Base-by-base conservation (phyloP, 2,888 invertebrate species). In the Trachelus troglodyta region DNA sequence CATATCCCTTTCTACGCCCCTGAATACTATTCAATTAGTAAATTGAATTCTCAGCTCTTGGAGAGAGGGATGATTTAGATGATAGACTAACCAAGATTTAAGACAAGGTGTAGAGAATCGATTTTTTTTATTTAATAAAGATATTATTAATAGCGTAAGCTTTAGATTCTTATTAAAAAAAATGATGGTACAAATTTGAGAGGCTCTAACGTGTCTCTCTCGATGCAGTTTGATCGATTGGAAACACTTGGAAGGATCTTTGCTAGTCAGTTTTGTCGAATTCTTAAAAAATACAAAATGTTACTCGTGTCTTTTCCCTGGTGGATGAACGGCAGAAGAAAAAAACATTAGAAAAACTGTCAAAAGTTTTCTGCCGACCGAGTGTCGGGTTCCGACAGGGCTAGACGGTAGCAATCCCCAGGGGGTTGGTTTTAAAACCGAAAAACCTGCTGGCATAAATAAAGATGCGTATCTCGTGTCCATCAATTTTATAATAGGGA, bases 11-110 rank as follows among this genome's bases (percentile, higher is more conserved):
- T 75, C 73, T 69, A 69, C 75, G 74, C 75, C 77, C 74, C 74
- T 79, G 81, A 31, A 23, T 33, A 4, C 71, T 71, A 88, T 89
- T 90, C 90, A 89, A 90, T 91, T 90, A 90, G 88, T 86, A 87
- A 89, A 91, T 90, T 90, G 90, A 77, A 79, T 77, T 71, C 37
- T 56, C 56, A 56, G 23, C 23, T 6, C 56, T 56, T 56, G 56
- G 56, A 23, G 56, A 56, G 56, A 9, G 56, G 15, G 2, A 56
- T 56, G 56, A 56, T 23, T 56, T 56, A 56, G 56, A 56, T 56
- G 23, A 56, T 23, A 23, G 56, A 56, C 9, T 23, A 23, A 56
- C 23, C 23, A 56, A 9, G 9, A 23, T 23, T 56, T 23, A 56
- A 56, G 56, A 9, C 23, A 56, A 56, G 56, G 9, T 56, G 9